phyloP scores from a whole-genome alignment of 1,140 invertebrate genomes.

The Diprion similis region DNA sequence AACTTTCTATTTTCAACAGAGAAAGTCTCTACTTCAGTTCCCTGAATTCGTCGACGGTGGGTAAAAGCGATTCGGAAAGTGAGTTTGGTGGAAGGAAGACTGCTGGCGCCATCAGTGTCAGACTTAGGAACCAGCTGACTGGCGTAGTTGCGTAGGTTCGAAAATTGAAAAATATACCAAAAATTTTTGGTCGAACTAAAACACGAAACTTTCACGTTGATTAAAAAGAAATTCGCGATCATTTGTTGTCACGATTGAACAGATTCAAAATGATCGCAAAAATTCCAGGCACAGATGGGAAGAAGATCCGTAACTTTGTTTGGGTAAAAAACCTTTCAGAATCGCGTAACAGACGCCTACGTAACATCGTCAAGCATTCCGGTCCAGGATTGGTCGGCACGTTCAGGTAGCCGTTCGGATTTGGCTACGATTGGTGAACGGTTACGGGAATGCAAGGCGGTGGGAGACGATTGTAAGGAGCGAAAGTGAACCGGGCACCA shows the following conservation, averaged over 20 bases:
- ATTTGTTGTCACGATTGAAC: no score
- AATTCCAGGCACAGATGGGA: no score
- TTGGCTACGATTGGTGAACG: constrained; percentile 29
- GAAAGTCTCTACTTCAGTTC: no score
- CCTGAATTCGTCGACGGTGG: neutral
- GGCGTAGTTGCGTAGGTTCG: neutral
- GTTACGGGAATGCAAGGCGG: neutral
- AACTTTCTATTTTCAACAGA: no score
- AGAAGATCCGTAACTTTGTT: no score
- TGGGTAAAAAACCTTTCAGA: no score
- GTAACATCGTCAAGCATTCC: neutral
- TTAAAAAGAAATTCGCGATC: no score
- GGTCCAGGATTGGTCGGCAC: constrained; percentile 4
- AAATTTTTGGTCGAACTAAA: no score
- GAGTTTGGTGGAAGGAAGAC: neutral
- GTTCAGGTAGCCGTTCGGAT: constrained; percentile 20
- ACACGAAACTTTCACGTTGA: no score
- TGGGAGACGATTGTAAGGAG: constrained; percentile 44
- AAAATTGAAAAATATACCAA: neutral
- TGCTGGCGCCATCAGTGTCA: neutral
- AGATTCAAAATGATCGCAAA: no score
- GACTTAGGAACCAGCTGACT: neutral
- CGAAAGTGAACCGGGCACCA: constrained; percentile 60
- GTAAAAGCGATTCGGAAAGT: neutral
- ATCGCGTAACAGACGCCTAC: no score